Conservation (phyloP, 2,888 invertebrate genomes). For the Stenoptilia bipunctidactyla region DNA sequence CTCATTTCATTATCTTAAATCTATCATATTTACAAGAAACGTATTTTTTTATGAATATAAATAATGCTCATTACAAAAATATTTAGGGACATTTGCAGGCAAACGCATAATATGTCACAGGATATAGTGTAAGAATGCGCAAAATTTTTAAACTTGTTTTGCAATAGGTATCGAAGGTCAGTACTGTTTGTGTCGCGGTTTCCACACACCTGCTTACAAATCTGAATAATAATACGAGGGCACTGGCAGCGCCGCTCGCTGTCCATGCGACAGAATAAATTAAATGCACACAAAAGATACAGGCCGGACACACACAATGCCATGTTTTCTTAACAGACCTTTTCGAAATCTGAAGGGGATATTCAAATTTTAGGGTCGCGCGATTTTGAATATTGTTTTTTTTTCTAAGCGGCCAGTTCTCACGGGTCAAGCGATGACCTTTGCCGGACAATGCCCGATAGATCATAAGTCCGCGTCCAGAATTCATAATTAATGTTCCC, state of each 20-base stretch:
- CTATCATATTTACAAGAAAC: no score
- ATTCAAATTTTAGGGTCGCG: conserved; percentile 67
- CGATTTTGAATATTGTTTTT: conserved; percentile 43
- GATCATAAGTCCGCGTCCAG: conserved; percentile 44
- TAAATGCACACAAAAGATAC: conserved; percentile 46
- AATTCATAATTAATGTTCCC: conserved; percentile 65
- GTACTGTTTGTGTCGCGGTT: conserved; percentile 35
- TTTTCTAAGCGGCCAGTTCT: conserved; percentile 42
- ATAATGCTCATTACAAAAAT: no score
- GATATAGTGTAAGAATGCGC: no score
- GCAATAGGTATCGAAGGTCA: conserved; percentile 34
- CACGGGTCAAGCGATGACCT: conserved; percentile 68
- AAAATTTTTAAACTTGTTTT: no score
- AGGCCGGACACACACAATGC: conserved; percentile 32
- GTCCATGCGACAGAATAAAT: conserved; percentile 52
- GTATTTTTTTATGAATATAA: no score
- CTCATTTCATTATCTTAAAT: no score
- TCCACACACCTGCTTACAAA: conserved; percentile 38
- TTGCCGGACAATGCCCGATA: conserved; percentile 42
- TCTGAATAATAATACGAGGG: conserved; percentile 58
- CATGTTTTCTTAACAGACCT: conserved; percentile 53
- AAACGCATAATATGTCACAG: no score
- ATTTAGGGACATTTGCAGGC: no score
- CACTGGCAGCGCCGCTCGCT: conserved; percentile 28
- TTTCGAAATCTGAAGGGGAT: conserved; percentile 34